These are phyloP conservation scores for Lucifuga dentata DNA, from an alignment of 2,113 vertebrate species.

Conservation along the genomic window DNA sequence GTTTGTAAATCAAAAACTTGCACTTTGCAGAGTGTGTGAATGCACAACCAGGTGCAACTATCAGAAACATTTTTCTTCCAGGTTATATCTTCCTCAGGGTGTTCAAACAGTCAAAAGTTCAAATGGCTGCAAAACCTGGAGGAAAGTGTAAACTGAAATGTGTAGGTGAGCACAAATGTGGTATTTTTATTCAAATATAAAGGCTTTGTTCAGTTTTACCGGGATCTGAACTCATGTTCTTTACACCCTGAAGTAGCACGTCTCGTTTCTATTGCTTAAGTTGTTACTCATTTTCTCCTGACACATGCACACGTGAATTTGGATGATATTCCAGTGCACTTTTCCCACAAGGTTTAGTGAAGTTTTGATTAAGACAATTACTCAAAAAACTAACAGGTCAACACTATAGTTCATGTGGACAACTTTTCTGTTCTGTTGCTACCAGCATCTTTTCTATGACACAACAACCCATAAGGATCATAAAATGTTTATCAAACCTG, in stretches of 20 bases:
- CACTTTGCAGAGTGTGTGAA: slow-evolving; percentile 4
- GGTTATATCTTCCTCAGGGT: neutral
- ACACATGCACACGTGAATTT: neutral
- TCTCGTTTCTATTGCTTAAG: neutral
- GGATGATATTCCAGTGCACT: no score
- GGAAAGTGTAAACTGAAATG: neutral
- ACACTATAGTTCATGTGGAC: no score
- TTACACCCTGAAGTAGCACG: neutral
- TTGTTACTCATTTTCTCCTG: slow-evolving; percentile 9
- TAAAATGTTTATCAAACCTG: no score
- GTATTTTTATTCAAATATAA: no score
- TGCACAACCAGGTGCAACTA: neutral
- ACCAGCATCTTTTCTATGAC: no score
- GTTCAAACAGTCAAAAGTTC: neutral
- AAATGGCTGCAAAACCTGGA: slow-evolving; percentile 4
- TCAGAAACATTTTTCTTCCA: neutral
- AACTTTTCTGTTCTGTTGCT: no score
- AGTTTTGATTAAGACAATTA: no score
- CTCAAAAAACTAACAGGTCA: no score
- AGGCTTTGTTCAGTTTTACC: neutral
- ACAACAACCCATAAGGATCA: no score
- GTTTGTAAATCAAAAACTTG: neutral
- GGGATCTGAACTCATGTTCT: neutral
- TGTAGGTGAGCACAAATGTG: neutral
- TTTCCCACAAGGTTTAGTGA: no score